These are phyloP conservation scores for Podocnemis expansa DNA, from an alignment of 2,113 vertebrate species.

Conservation along the genomic window DNA sequence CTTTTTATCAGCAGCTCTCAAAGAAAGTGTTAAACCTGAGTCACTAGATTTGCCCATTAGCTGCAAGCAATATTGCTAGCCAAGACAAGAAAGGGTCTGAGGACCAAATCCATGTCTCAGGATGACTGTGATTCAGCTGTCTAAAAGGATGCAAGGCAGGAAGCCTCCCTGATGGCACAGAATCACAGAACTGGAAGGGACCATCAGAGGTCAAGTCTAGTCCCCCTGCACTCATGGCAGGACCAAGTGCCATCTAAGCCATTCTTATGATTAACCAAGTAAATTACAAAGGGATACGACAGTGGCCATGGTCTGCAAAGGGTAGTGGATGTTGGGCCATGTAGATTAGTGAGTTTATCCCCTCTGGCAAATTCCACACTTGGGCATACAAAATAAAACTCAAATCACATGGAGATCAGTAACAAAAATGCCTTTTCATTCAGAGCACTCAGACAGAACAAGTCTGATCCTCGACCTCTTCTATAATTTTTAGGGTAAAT, in stretches of 20 bases:
- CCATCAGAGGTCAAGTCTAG: too few species aligned
- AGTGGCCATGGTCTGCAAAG: neutral
- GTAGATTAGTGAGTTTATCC: rapidly evolving
- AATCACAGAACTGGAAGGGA: too few species aligned
- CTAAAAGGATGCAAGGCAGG: neutral
- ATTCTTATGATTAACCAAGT: neutral
- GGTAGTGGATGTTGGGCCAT: rapidly evolving
- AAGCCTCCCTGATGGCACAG: rapidly evolving
- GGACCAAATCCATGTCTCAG: neutral
- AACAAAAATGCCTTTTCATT: rapidly evolving
- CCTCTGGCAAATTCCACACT: neutral
- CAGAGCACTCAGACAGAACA: rapidly evolving
- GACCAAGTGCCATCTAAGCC: too few species aligned
- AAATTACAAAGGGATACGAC: rapidly evolving
- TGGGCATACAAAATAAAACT: rapidly evolving
- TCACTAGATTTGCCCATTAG: neutral
- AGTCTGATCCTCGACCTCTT: rapidly evolving
- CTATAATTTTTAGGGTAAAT: rapidly evolving
- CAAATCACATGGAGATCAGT: rapidly evolving
- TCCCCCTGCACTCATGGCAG: too few species aligned
- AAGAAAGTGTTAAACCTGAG: neutral
- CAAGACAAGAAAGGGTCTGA: neutral
- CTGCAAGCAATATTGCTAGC: neutral
- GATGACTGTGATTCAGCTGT: neutral
- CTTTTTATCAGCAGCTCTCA: neutral